Conservation (phyloP, 2,888 invertebrate species). For the Caenorhabditis sp. region DNA sequence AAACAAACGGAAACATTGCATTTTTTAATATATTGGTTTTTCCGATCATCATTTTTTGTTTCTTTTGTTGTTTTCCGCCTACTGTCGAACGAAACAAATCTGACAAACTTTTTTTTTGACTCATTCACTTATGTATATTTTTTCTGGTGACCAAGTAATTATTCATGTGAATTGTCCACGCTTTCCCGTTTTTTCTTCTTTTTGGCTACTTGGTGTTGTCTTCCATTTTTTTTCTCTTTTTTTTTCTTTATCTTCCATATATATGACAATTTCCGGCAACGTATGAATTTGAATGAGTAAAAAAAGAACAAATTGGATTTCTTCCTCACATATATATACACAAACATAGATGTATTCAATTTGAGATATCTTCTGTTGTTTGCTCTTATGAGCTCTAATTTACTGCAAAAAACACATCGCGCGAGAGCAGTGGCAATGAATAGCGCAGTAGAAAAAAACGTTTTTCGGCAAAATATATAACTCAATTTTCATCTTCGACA, state of each 20-base stretch:
- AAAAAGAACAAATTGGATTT: too few species aligned
- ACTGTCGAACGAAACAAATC: not conserved
- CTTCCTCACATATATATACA: not conserved
- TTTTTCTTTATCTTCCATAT: not conserved
- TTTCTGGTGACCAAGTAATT: not conserved
- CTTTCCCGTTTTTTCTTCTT: not conserved
- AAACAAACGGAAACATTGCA: too few species aligned
- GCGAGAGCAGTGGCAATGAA: not conserved
- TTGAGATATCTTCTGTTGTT: not conserved
- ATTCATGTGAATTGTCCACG: not conserved
- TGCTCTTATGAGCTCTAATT: not conserved
- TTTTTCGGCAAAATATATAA: not conserved
- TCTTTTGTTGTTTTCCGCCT: too few species aligned
- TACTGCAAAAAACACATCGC: not conserved
- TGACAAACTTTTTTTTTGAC: not conserved
- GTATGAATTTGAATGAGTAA: not conserved
- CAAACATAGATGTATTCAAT: not conserved
- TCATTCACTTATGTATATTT: slow-evolving; percentile 1
- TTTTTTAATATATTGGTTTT: too few species aligned
- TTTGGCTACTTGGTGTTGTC: not conserved
- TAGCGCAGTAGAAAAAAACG: not conserved
- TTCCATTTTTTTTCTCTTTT: not conserved
- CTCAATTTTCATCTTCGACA: not conserved
- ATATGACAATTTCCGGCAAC: not conserved
- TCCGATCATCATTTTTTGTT: too few species aligned